Evolutionary conservation across 2,113 vertebrate species (phyloP).

Genomic region (Onychorhynchus coronatus): DNA sequence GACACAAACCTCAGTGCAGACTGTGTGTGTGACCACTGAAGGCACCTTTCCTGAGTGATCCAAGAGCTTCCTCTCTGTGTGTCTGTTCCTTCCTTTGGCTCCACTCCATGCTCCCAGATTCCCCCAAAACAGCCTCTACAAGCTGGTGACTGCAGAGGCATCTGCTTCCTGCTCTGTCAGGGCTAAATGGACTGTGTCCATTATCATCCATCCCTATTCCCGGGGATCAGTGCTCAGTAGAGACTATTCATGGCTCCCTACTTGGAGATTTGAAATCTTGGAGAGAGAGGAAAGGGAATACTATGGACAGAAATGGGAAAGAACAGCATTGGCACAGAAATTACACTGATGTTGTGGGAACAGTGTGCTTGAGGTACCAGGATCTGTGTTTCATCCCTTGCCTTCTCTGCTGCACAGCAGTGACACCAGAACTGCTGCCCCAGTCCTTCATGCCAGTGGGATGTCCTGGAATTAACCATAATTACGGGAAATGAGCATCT

Average conservation of each 20-base stretch:
- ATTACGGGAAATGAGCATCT: background rate
- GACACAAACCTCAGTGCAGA: background rate
- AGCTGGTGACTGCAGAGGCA: background rate
- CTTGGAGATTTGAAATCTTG: background rate
- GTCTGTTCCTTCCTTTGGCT: background rate
- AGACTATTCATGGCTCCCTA: background rate
- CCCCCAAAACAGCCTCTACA: background rate
- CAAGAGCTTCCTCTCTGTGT: background rate
- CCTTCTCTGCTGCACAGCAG: background rate
- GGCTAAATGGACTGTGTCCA: background rate
- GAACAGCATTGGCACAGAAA: background rate
- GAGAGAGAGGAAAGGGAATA: background rate
- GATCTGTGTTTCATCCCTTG: background rate
- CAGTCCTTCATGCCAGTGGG: background rate
- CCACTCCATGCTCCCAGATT: background rate
- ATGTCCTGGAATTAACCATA: background rate
- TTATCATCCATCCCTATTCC: background rate
- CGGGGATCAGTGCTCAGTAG: background rate
- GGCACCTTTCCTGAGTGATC: background rate
- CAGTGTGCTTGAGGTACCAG: background rate
- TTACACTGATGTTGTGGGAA: background rate
- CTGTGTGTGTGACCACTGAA: background rate
- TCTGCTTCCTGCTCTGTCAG: background rate
- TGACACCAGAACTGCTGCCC: background rate
- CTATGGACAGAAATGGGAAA: background rate